Base-by-base conservation (phyloP, 2,888 invertebrate genomes). In the Myopa testacea region DNA sequence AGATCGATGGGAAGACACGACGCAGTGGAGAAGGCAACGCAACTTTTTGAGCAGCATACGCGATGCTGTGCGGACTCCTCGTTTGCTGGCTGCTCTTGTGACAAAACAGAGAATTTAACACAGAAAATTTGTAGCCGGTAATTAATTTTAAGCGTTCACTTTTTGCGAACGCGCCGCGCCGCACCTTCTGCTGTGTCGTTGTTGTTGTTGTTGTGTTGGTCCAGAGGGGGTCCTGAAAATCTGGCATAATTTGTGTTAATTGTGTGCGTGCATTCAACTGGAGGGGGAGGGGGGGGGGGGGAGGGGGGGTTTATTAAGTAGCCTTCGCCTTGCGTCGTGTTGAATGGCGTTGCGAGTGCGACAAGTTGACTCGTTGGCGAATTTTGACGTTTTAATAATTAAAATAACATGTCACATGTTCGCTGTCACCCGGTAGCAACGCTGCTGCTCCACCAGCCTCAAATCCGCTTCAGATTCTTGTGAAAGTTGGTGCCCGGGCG, bases 51-150 rank as follows among this genome's bases (percentile, higher is more conserved):
- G n/a, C 1, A 14, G 3, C 50, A 14, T 14, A 50, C 50, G 8
- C 50, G 60, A n/a, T n/a, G 60, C 63, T 12, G 63, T 26, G 26
- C 5, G 63, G 7, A n/a, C 19, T 19, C 0, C 63, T 26, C 26
- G 26, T 3, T 12, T 26, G 63, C 19, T 63, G 26, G 19, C 19
- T 63, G 63, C 37, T 65, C 12, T 34, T 19, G 80, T 80, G 80
- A 80, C 80, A 79, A 79, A 80, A 79, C 77, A 80, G 71, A 77
- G 75, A 78, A 79, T 80, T 81, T 79, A 78, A 80, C 78, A 78
- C 81, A 80, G 78, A 80, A 79, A 80, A 80, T 81, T 80, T 78
- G 80, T 80, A 71, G 78, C 62, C 40, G 45, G 78, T 78, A 78
- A 80, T 80, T 80, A 80, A 80, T 79, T 78, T 78, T 60, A 78